These are phyloP conservation scores for Champsocephalus esox DNA, from an alignment of 2,797 vertebrate species.

Conservation along the genomic window DNA sequence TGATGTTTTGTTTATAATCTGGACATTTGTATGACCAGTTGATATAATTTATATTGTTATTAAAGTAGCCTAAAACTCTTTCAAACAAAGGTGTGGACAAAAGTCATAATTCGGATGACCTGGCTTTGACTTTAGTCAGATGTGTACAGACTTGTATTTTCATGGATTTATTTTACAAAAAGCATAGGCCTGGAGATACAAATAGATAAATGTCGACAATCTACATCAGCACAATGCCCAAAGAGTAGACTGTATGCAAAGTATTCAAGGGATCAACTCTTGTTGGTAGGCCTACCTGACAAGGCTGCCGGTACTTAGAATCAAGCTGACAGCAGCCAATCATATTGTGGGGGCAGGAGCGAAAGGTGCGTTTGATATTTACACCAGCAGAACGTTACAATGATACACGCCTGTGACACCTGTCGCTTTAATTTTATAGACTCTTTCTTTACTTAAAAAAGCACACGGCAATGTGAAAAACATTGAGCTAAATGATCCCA, in stretches of 20 bases:
- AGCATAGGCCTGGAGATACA: neutral
- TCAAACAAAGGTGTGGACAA: neutral
- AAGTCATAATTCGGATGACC: neutral
- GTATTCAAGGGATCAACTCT: neutral
- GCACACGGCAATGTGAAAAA: neutral
- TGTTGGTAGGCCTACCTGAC: neutral
- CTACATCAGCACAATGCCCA: neutral
- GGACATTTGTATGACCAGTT: constrained; percentile 53
- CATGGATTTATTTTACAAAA: neutral
- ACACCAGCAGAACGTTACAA: too few species aligned
- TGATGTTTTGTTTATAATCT: constrained; percentile 45
- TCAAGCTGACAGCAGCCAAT: neutral
- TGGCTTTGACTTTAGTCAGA: neutral
- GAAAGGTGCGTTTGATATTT: neutral
- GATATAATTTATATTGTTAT: constrained; percentile 74
- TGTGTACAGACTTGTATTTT: too few species aligned
- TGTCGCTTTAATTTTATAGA: too few species aligned
- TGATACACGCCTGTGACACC: accelerated
- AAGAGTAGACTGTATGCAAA: neutral
- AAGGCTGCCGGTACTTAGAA: neutral
- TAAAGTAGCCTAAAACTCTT: constrained; percentile 63
- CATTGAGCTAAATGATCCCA: neutral
- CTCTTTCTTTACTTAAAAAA: too few species aligned
- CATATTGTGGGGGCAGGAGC: neutral
- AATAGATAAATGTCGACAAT: neutral